Percentiles rank a stretch among this genome's conserved stretches.
Evolutionary conservation across 1,140 invertebrate species (phyloP).

Genomic region (Monochamus saltuarius): DNA sequence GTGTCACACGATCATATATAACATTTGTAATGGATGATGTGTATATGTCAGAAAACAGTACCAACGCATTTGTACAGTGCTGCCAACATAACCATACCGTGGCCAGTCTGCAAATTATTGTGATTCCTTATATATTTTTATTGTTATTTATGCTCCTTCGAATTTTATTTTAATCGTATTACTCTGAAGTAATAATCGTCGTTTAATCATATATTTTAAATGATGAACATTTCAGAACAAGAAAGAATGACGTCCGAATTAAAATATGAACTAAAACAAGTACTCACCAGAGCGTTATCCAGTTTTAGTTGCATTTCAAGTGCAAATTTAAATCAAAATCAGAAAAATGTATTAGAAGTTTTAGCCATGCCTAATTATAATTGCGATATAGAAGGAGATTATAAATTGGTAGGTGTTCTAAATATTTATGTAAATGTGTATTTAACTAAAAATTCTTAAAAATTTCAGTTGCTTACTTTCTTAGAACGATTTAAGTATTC

Average conservation of each 20-base stretch:
- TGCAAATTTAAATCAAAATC: slow-evolving; percentile 10
- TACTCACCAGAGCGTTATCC: slow-evolving; percentile 19
- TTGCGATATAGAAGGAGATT: slow-evolving; percentile 30
- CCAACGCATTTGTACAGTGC: too few relatives aligned
- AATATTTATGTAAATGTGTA: not conserved
- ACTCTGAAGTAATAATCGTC: too few relatives aligned
- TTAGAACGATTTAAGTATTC: slow-evolving; percentile 22
- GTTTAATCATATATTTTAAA: too few relatives aligned
- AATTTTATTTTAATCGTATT: not conserved
- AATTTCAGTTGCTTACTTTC: slow-evolving; percentile 33
- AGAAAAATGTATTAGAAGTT: slow-evolving; percentile 29
- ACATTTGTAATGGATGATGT: too few relatives aligned
- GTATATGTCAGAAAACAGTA: too few relatives aligned
- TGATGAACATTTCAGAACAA: slow-evolving; percentile 12
- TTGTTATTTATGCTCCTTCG: not conserved
- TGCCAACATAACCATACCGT: too few relatives aligned
- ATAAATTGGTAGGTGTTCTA: slow-evolving; percentile 35
- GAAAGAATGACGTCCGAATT: slow-evolving; percentile 13
- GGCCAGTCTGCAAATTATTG: too few relatives aligned
- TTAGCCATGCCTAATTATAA: slow-evolving; percentile 35
- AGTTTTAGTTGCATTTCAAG: slow-evolving; percentile 27
- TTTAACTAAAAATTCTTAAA: slow-evolving; percentile 11
- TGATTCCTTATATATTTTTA: too few relatives aligned
- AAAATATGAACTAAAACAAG: slow-evolving; percentile 21
- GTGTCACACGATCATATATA: too few relatives aligned